phyloP scores from a whole-genome alignment of 1,140 invertebrate genomes.

The Hetaerina americana region DNA sequence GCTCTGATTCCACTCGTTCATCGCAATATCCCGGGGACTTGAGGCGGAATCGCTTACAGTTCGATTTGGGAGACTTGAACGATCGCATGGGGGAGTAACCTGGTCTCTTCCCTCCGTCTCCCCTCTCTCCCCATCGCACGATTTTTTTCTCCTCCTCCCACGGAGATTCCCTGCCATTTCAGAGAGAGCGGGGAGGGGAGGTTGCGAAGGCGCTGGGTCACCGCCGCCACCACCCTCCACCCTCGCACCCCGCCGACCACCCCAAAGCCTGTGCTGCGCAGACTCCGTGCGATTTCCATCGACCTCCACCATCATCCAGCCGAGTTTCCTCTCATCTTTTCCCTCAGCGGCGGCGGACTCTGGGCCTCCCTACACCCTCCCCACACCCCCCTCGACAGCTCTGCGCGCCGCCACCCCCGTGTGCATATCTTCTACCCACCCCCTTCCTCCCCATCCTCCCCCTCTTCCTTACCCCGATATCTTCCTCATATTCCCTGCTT shows the following conservation, averaged over 20 bases:
- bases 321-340: slow-evolving; percentile 6
- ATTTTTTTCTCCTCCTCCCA: background rate
- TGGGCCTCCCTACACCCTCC: too few species aligned
- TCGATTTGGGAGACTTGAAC: background rate
- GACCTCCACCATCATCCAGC: too few species aligned
- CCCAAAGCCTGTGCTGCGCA: background rate
- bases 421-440: too few species aligned
- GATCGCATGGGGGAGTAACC: background rate
- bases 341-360: too few species aligned
- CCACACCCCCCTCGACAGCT: slow-evolving; percentile 1
- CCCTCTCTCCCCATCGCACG: background rate
- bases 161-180: too few species aligned
- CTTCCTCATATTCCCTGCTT: slow-evolving; percentile 7
- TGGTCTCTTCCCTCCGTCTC: too few species aligned
- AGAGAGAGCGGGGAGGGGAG: background rate
- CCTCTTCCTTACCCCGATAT: background rate
- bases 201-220: background rate
- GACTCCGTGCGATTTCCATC: background rate
- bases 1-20: background rate
- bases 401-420: too few species aligned
- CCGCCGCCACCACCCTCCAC: too few species aligned
- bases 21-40: background rate
- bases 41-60: background rate
- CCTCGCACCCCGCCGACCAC: too few species aligned
- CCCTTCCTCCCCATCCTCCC: slow-evolving; percentile 4